Base-by-base conservation (phyloP, 2,113 vertebrate species). In the Cephalopterus ornatus region DNA sequence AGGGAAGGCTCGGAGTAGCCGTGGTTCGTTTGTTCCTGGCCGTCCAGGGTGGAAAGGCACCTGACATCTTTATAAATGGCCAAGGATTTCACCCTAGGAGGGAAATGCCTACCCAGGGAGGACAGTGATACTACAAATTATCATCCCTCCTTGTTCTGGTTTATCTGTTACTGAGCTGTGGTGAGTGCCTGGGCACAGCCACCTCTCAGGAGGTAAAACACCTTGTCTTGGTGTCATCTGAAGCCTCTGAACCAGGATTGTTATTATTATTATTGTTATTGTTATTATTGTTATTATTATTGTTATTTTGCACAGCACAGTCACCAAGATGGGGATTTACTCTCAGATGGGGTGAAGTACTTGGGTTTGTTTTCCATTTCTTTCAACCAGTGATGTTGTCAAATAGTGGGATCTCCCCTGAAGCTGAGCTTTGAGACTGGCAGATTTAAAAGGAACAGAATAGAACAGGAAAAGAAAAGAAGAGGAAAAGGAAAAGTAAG, bases 11-110 rank as follows among this genome's bases (percentile, higher is more conserved):
- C 2, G 4, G 62, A 35, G 39, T 56, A 13, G 33, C 76, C 2
- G 0, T 28, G 1, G 19, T 26, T 77, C 19, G 0, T 49, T 58
- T 28, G 0, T 23, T 66, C 10, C 0, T 53, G 55, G 21, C 33
- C 63, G 27, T 56, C 41, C 18, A 0, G 10, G 28, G 3, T 22
- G 58, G 75, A 39, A 61, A 30, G 3, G 44, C 2, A 1, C 66
- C 50, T 72, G 80, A 12, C 35, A 18, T 14, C 78, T 28, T 0
- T 59, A 9, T 9, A 32, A 55, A 47, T 46, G n/a, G 6, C 33
- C 12, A 53, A 70, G 39, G n/a, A 37, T 72, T 66, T 80, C 68
- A 16, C 32, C 21, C 1, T 4, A 37, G 62, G 8, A 11, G 50
- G 77, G 42, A 71, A 46, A 33, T 3, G 17, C 0, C 0, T 18